These are phyloP conservation scores for Mus minutoides DNA, from an alignment of 2,797 vertebrate genomes.

Conservation along the genomic window DNA sequence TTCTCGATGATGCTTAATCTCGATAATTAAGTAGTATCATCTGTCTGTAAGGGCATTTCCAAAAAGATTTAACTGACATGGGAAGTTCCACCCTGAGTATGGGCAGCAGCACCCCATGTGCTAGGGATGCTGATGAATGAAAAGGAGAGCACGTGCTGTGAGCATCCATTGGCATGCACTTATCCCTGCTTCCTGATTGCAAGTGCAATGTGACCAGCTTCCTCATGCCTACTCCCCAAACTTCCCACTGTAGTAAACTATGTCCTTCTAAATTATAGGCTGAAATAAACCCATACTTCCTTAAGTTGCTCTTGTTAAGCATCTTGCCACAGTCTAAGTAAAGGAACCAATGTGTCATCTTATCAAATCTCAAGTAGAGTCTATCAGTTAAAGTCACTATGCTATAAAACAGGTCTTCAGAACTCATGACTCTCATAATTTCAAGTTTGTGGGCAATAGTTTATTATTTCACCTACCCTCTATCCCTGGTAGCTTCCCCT, in stretches of 20 bases:
- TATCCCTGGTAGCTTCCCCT: background rate
- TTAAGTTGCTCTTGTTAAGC: background rate
- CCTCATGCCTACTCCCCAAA: background rate
- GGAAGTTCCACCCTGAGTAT: background rate
- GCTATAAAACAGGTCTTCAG: background rate
- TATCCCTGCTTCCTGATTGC: background rate
- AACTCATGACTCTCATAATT: background rate
- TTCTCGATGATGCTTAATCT: background rate
- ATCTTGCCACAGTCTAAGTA: background rate
- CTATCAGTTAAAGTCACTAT: background rate
- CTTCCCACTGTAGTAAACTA: background rate
- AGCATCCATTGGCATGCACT: accelerated
- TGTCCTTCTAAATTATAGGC: background rate
- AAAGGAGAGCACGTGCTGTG: background rate
- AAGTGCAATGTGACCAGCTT: background rate
- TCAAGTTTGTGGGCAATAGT: background rate
- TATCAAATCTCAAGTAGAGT: background rate
- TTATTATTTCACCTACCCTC: background rate
- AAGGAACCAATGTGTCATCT: background rate
- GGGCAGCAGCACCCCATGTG: background rate
- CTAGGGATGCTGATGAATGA: background rate
- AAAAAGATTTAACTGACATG: background rate
- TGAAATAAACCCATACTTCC: background rate
- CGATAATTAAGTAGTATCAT: background rate
- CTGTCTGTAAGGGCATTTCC: background rate